Percentiles rank a stretch among this genome's conserved stretches.
phyloP scores from a whole-genome alignment of 2,797 vertebrate species.

The Gymnothorax reevesii region DNA sequence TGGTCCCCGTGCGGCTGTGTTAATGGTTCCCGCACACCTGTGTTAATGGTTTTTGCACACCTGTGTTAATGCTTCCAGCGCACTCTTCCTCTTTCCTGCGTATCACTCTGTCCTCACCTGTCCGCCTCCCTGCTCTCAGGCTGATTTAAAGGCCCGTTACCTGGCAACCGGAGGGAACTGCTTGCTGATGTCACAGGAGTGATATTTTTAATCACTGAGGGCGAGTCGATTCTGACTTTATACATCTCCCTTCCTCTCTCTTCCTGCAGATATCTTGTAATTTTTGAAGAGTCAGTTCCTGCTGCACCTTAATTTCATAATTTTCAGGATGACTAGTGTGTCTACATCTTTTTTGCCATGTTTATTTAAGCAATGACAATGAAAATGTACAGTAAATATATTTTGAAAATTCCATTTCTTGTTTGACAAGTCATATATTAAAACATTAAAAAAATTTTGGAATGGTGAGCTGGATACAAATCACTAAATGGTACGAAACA shows the following conservation, averaged over 20 bases:
- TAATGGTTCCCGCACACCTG: not conserved
- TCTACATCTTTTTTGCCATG: not conserved
- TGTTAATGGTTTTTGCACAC: not conserved
- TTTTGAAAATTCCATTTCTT: not conserved
- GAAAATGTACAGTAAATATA: no score
- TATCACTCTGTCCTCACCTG: slow-evolving; percentile 9
- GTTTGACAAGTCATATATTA: not conserved
- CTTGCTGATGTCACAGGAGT: slow-evolving; percentile 7
- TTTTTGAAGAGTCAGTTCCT: not conserved
- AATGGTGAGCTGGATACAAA: not conserved
- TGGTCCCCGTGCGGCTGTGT: not conserved
- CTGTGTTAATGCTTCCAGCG: not conserved
- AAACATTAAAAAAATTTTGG: not conserved
- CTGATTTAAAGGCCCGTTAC: not conserved
- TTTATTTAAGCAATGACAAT: not conserved
- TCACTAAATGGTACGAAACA: not conserved
- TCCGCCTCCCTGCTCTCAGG: not conserved
- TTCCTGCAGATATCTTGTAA: not conserved
- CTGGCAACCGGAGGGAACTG: not conserved
- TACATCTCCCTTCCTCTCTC: not conserved
- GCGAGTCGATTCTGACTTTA: not conserved
- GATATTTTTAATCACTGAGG: slow-evolving; percentile 19
- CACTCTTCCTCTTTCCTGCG: no score
- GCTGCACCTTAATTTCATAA: not conserved
- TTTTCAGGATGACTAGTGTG: not conserved